Evolutionary conservation across 2,888 invertebrate genomes (phyloP), one percentile per base, ranked within the genome.

Genomic region (Siphlonurus alternatus): DNA sequence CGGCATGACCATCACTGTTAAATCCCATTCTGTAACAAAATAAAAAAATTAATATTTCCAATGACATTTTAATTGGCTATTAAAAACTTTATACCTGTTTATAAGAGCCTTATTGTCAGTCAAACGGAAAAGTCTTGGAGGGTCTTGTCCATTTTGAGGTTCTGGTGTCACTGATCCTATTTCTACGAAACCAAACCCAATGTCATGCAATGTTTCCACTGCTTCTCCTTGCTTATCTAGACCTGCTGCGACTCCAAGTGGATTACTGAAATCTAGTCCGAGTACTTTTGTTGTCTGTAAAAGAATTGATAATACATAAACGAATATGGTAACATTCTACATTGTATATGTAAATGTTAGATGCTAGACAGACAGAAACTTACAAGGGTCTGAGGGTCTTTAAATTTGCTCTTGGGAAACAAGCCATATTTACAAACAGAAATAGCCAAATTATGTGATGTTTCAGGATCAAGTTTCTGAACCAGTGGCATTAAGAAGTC

Each of bases 141-240:
- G 88, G 7, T 87, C 85, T 76, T 99, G 99, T 0, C 99, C 99
- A 0, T 83, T 79, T 74, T 99, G 99, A 0, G 98, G 90, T 70
- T 85, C 74, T 1, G 98, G 98, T 1, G 99, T 99, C 0, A 99
- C 87, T 2, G 94, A 93, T 66, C 98, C 98, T 70, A 99, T 85
- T 82, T 99, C 98, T 23, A 98, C 85, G 75, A 96, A 92, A 2
- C 97, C 91, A 77, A 99, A 97, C 0, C 98, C 98, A 65, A 93
- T 77, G 71, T 86, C 84, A 66, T 83, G 80, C 53, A 99, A 76
- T 0, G 93, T 91, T 70, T 84, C 76, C 1, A 96, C 80, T 23
- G 92, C 94, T 78, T 97, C 95, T 3, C 87, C 97, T 76, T 98
- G 87, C 76, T 99, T 99, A 76, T 99, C 99, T 78, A 98, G 98